Percentiles rank a stretch among this genome's conserved stretches.
These are phyloP conservation scores for Trichosurus vulpecula DNA, from an alignment of 2,797 vertebrate genomes.

Conservation along the genomic window DNA sequence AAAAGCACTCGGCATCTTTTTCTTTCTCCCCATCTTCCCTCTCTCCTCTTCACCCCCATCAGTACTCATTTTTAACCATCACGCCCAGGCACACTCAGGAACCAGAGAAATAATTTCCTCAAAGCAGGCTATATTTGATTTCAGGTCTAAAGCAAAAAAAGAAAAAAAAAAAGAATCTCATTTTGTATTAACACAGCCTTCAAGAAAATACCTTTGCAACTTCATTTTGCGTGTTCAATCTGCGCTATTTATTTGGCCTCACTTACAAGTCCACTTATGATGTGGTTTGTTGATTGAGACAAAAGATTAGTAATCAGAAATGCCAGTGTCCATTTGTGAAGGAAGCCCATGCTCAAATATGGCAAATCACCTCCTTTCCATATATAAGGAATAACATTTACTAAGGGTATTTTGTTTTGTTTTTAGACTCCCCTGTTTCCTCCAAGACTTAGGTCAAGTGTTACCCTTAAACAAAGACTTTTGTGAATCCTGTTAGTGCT, in stretches of 20 bases:
- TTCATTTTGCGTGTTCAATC: neutral
- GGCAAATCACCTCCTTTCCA: conserved; percentile 58
- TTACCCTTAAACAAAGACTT: neutral
- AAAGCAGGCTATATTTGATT: neutral
- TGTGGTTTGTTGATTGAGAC: neutral
- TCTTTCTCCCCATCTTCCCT: neutral
- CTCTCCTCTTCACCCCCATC: neutral
- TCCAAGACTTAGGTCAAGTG: neutral
- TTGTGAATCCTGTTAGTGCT: neutral
- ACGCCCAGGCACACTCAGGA: neutral
- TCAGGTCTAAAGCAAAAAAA: neutral
- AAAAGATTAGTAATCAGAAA: conserved; percentile 27
- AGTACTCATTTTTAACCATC: neutral
- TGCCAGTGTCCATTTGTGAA: conserved; percentile 23
- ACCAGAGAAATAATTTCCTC: conserved; percentile 36
- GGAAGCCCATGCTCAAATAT: conserved; percentile 54
- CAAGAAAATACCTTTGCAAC: neutral
- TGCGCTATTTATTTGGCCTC: neutral
- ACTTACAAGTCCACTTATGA: neutral
- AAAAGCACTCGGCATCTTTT: neutral
- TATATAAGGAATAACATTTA: conserved; percentile 46
- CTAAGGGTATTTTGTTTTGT: neutral
- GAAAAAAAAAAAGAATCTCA: neutral
- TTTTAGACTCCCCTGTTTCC: neutral
- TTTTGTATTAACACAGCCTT: neutral